Base-by-base conservation (phyloP, 2,888 invertebrate genomes). In the Limnephilus auricula region DNA sequence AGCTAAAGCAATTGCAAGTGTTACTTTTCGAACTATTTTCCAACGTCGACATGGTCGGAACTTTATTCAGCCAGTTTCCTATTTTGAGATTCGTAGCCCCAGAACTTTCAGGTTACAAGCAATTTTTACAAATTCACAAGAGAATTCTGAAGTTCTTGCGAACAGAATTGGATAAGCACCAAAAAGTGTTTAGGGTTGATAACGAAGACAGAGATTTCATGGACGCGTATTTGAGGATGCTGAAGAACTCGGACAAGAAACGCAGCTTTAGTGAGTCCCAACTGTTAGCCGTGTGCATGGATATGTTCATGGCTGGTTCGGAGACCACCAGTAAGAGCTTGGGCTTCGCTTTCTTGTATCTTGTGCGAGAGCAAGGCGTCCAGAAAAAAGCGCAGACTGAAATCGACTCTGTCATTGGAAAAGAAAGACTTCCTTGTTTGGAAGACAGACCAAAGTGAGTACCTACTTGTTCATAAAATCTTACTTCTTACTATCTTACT, bases 231-330 rank as follows among this genome's bases (percentile, higher is more conserved):
- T 95, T 98, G 89, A 96, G 97, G 93, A 97, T 97, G 92, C 94
- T 98, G 92, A 95, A 96, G 85, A 96, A 97, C 5, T 95, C 96
- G 31, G 96, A 96, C 90, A 95, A 95, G 79, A 95, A 96, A 4
- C 94, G 95, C 0, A 96, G 96, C 3, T 97, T 97, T 94, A 95
- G 96, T 93, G 98, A 98, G 94, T 96, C 97, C 13, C 98, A 98
- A 93, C 94, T 98, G 89, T 94, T 98, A 91, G 98, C 98, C 0
- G 97, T 98, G 93, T 98, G 98, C 93, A 96, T 98, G 96, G 98
- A 98, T 93, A 96, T 98, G 96, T 98, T 98, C 94, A 97, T 98
- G 96, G 98, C 98, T 34, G 98, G 98, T 0, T 98, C 98, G 0
- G 98, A 98, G 95, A 98, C 98, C 0, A 98, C 98, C 0, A 97